Evolutionary conservation across 2,113 vertebrate species (phyloP).

Genomic region (Poecilia latipinna): DNA sequence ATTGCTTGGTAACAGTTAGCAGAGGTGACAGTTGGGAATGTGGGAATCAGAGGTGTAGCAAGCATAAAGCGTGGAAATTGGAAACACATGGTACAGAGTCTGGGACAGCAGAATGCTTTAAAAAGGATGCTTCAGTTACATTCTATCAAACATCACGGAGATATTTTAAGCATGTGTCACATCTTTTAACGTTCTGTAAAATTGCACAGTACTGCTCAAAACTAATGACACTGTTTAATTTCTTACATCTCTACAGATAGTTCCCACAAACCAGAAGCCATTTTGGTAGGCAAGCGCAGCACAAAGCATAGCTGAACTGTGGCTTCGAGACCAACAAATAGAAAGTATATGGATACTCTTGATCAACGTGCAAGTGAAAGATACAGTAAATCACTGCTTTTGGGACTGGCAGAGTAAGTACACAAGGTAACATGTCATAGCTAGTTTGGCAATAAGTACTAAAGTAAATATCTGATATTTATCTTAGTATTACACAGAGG

Average conservation of each 20-base stretch:
- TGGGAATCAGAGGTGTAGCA: constrained; percentile 54
- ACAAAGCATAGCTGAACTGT: too few relatives aligned
- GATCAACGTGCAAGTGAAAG: too few relatives aligned
- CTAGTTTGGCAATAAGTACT: too few relatives aligned
- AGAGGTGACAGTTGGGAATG: constrained; percentile 61
- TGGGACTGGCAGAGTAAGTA: too few relatives aligned
- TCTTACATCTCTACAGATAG: background rate
- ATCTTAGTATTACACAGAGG: too few relatives aligned
- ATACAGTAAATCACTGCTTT: too few relatives aligned
- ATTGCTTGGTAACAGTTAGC: constrained; percentile 72
- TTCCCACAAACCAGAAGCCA: too few relatives aligned
- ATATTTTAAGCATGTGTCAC: background rate
- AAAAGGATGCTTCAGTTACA: constrained; percentile 34
- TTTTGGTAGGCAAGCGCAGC: too few relatives aligned
- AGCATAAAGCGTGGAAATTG: constrained; percentile 26
- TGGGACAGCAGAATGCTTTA: constrained; percentile 31
- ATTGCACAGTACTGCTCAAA: background rate
- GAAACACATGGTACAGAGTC: constrained; percentile 33
- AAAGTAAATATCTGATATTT: too few relatives aligned
- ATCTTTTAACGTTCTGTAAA: constrained; percentile 6
- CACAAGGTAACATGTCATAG: too few relatives aligned
- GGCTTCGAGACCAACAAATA: too few relatives aligned
- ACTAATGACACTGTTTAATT: background rate
- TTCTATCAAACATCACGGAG: constrained; percentile 35
- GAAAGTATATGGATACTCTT: too few relatives aligned